Evolutionary conservation across 2,797 vertebrate genomes (phyloP).

Genomic region (Halcyon badia): DNA sequence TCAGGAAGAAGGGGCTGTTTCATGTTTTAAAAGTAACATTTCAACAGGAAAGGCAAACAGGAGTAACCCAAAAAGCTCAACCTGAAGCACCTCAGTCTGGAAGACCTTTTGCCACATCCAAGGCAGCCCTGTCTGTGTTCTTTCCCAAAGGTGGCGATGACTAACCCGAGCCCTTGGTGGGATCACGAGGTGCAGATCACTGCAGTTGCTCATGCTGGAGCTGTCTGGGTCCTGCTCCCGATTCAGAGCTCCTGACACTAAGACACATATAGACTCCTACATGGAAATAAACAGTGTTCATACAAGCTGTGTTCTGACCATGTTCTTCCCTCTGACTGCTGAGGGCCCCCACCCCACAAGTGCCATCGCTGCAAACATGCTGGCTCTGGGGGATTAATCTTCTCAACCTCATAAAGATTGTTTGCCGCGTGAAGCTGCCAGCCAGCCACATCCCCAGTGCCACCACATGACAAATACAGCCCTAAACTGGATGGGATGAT

Average conservation of each 20-base stretch:
- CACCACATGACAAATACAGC: background rate
- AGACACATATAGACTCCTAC: background rate
- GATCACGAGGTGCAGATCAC: background rate
- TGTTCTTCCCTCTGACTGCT: background rate
- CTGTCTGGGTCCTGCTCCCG: background rate
- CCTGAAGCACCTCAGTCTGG: background rate
- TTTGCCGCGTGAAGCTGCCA: background rate
- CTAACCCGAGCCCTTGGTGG: background rate
- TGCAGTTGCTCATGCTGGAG: background rate
- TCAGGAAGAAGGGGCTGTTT: background rate
- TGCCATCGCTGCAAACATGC: rapidly evolving
- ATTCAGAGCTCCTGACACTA: background rate
- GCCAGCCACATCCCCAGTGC: background rate
- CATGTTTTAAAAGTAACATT: background rate
- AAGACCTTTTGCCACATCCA: background rate
- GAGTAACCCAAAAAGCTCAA: background rate
- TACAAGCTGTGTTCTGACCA: background rate
- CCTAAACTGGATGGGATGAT: background rate
- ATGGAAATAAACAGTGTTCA: background rate
- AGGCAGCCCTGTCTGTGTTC: rapidly evolving
- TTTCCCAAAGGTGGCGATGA: background rate
- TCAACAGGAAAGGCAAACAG: background rate
- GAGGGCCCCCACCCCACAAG: rapidly evolving
- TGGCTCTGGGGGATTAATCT: background rate
- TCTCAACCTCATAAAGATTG: background rate